Evolutionary conservation across 2,113 vertebrate genomes (phyloP).

Genomic region (Albula goreensis): DNA sequence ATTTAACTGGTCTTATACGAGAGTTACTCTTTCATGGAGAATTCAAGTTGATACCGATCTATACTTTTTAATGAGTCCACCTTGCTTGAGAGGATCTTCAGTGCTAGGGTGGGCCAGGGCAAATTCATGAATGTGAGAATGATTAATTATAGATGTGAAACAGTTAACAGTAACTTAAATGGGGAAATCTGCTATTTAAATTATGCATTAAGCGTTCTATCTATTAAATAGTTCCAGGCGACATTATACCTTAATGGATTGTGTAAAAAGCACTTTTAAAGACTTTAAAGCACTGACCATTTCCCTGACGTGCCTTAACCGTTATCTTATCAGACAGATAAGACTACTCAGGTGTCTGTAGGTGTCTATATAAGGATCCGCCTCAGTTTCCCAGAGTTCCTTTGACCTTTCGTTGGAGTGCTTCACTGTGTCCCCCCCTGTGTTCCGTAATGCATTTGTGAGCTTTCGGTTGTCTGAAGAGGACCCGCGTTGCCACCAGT

Average conservation of each 20-base stretch:
- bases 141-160: too few relatives aligned
- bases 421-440: not conserved
- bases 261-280: not conserved
- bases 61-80: too few relatives aligned
- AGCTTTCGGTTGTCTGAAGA: not conserved
- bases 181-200: too few relatives aligned
- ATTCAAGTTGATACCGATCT: too few relatives aligned
- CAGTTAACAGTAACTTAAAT: too few relatives aligned
- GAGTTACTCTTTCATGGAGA: too few relatives aligned
- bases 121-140: too few relatives aligned
- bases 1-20: too few relatives aligned
- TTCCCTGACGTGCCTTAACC: conserved; percentile 15
- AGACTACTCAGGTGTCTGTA: not conserved
- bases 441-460: not conserved
- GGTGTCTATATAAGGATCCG: not conserved
- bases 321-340: conserved; percentile 28
- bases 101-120: too few relatives aligned
- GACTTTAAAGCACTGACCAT: not conserved
- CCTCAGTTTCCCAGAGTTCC: not conserved
- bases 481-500: not conserved
- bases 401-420: not conserved
- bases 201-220: too few relatives aligned
- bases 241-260: not conserved
- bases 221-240: too few relatives aligned
- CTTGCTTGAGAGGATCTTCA: too few relatives aligned